Evolutionary conservation across 2,888 invertebrate species (phyloP).

Genomic region (Ypsolopha sequella): DNA sequence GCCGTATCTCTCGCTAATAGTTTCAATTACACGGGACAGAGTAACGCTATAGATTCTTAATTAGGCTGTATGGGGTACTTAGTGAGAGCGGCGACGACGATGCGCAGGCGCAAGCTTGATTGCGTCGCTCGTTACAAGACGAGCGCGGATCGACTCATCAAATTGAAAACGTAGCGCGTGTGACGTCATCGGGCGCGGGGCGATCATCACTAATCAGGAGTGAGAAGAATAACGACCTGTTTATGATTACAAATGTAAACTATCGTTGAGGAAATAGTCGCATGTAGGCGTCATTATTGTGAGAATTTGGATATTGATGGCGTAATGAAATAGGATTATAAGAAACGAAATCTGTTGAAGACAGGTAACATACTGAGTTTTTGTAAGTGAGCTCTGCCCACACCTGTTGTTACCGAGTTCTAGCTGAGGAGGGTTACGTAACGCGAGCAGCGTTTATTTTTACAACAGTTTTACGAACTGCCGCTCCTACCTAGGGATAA

Average conservation of each 20-base stretch:
- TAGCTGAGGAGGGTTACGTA: too few relatives aligned
- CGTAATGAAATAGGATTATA: too few relatives aligned
- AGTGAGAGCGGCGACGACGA: conserved; percentile 1
- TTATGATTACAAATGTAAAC: background rate
- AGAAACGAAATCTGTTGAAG: too few relatives aligned
- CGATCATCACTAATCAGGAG: background rate
- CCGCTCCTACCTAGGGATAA: too few relatives aligned
- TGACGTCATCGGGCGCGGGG: background rate
- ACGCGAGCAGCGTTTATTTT: too few relatives aligned
- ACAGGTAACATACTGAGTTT: too few relatives aligned
- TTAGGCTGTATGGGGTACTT: conserved; percentile 12
- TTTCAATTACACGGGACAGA: conserved; percentile 23
- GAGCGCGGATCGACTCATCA: background rate
- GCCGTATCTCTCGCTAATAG: conserved; percentile 21
- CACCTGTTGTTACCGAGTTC: too few relatives aligned
- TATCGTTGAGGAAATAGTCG: too few relatives aligned
- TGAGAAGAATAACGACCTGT: background rate
- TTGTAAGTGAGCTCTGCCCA: too few relatives aligned
- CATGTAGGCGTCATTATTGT: too few relatives aligned
- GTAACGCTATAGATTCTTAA: conserved; percentile 12
- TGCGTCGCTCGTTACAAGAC: conserved; percentile 1
- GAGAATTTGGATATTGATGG: too few relatives aligned
- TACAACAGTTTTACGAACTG: too few relatives aligned
- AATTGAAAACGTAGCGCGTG: background rate
- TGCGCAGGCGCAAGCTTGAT: background rate